A percentile compares a stretch with the other conserved stretches of the same genome.
These are phyloP conservation scores for Labeo rohita DNA, from an alignment of 2,113 vertebrate genomes.

Conservation along the genomic window DNA sequence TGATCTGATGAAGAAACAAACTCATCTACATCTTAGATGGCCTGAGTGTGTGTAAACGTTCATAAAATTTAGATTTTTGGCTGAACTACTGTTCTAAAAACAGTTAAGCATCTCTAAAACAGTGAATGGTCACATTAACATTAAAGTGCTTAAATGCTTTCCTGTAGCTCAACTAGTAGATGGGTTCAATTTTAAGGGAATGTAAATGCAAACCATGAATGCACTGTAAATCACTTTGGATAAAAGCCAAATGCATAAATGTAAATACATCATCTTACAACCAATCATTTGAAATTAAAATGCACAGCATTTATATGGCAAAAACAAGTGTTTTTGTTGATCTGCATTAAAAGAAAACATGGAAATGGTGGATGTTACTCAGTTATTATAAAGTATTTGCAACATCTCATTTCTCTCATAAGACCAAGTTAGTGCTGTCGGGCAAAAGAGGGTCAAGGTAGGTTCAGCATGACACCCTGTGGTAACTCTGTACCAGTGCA, in stretches of 20 bases:
- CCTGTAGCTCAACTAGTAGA: no score
- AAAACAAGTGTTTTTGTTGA: background rate
- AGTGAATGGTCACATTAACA: background rate
- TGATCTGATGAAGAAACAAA: no score
- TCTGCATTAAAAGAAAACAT: background rate
- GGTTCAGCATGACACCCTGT: conserved; percentile 59
- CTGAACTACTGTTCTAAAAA: background rate
- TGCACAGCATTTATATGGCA: background rate
- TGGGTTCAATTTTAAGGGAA: no score
- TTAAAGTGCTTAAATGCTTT: no score
- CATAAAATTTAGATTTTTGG: no score
- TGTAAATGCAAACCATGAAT: no score
- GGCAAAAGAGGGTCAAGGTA: background rate
- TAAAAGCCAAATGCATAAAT: background rate
- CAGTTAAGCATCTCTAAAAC: background rate
- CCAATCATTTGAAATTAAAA: background rate
- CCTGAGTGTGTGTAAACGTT: no score
- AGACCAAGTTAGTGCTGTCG: background rate
- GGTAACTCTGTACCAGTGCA: conserved; percentile 53
- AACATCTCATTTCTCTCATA: background rate
- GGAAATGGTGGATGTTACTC: background rate
- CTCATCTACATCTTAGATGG: no score
- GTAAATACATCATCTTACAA: background rate
- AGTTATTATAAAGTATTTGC: background rate
- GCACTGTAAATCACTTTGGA: background rate